These are phyloP conservation scores for Steinernema hermaphroditum DNA, from an alignment of 2,888 invertebrate species.

Conservation along the genomic window DNA sequence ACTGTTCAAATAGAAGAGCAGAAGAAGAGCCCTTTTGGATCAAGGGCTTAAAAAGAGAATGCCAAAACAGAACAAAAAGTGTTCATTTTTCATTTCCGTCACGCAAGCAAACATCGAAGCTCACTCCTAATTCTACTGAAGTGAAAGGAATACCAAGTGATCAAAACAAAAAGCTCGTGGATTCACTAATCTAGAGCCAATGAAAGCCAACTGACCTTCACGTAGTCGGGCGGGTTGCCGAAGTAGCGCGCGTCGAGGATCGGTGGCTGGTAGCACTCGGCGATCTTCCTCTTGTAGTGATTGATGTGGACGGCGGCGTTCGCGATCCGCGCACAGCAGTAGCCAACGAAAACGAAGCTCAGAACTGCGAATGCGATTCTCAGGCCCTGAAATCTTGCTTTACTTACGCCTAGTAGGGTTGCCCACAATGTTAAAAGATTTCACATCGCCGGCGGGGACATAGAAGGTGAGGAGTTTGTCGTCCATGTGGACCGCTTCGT, in stretches of 20 bases:
- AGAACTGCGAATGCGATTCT: no score
- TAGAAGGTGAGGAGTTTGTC: no score
- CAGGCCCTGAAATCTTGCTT: neutral
- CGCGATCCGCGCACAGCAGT: neutral
- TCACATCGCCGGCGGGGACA: no score
- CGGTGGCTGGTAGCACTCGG: slow-evolving; percentile 23
- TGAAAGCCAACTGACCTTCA: slow-evolving; percentile 1
- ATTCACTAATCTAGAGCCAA: neutral
- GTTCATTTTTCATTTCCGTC: neutral
- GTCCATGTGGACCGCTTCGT: no score
- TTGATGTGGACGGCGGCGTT: neutral
- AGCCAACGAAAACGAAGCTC: neutral
- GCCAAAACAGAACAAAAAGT: neutral
- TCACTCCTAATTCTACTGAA: no score
- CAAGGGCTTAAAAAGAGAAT: neutral
- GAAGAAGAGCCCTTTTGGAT: no score
- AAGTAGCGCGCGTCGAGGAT: neutral
- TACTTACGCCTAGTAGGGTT: no score
- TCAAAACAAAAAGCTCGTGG: no score
- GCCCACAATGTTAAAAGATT: no score
- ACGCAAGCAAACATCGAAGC: no score
- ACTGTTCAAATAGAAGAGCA: neutral
- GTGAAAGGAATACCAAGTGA: no score
- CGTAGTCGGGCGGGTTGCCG: slow-evolving; percentile 12
- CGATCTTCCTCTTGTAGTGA: slow-evolving; percentile 17